Base-by-base conservation (phyloP, 2,888 invertebrate genomes). In the Stenurella melanura region DNA sequence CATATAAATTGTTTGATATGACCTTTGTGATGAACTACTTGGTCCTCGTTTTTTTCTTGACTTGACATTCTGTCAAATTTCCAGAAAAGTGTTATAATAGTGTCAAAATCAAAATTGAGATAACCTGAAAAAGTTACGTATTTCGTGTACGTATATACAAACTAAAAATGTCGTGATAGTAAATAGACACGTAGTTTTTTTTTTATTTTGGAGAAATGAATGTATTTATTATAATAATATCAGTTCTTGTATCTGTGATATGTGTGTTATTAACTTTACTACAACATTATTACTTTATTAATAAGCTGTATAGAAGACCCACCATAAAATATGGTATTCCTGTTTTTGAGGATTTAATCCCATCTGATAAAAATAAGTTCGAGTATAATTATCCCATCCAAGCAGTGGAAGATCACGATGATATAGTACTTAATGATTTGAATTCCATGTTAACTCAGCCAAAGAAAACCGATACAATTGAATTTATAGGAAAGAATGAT, bases 321-420 rank as follows among this genome's bases (percentile, higher is more conserved):
- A 76, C 78, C 15, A 82, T 84, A 30, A 86, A 84, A 68, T 82
- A 82, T 57, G 85, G 87, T 74, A 83, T 84, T 75, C 89, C 89
- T 68, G 82, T 87, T 63, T 90, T 89, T 80, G 88, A 88, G 77
- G 89, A 90, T 83, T 82, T 89, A 58, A 89, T 90, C 63, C 86
- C 88, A 57, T 85, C 87, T 11, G 87, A 87, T 78, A 80, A 81
- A 6, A 81, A 78, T 68, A 83, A 82, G 60, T 81, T 80, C 64
- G 82, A 83, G 26, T 77, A 86, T 60, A 75, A 77, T 63, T 86
- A 84, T 67, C 81, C 83, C 21, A 72, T 85, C 21, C 82, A 84
- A 63, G 74, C 79, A 6, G 78, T 83, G 19, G 83, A 85, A 61
- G 79, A 79, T 18, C 79, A 83, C 60, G 79, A 85, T 70, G 83